phyloP scores from a whole-genome alignment of 2,888 invertebrate species.

The Agriotes lineatus region DNA sequence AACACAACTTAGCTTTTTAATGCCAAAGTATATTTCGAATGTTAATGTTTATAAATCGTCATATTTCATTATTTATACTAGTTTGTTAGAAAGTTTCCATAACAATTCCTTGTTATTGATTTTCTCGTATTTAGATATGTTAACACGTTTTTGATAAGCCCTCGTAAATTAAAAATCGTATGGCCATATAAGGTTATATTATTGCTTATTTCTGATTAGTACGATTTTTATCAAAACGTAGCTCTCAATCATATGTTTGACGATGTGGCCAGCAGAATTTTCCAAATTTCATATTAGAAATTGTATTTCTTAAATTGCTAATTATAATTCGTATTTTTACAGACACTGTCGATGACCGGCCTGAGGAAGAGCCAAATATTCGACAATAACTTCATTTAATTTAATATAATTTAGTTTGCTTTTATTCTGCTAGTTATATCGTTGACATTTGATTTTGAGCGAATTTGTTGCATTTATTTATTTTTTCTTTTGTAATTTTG shows the following conservation, averaged over 20 bases:
- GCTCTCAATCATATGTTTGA: conserved; percentile 7
- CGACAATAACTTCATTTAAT: conserved; percentile 29
- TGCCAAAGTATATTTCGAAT: no score
- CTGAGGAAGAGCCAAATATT: conserved; percentile 33
- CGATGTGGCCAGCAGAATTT: conserved; percentile 42
- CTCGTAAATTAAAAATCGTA: neutral
- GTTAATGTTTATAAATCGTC: no score
- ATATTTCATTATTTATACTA: no score
- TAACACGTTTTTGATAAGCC: no score
- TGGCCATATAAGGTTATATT: neutral
- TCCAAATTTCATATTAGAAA: conserved; percentile 16
- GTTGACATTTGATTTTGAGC: conserved; percentile 33
- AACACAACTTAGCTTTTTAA: no score
- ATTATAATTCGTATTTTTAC: conserved; percentile 37
- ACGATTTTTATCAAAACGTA: neutral
- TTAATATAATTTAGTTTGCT: conserved; percentile 25
- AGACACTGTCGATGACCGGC: conserved; percentile 37
- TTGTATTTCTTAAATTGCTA: conserved; percentile 20
- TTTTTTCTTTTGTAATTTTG: conserved; percentile 37
- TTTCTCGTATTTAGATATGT: no score
- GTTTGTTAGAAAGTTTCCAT: no score
- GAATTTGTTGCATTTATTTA: conserved; percentile 41
- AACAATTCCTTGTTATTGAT: no score
- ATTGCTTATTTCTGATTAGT: conserved; percentile 17
- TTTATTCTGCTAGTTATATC: conserved; percentile 43